Evolutionary conservation across 2,113 vertebrate species (phyloP).

Genomic region (Aspiorhynchus laticeps): DNA sequence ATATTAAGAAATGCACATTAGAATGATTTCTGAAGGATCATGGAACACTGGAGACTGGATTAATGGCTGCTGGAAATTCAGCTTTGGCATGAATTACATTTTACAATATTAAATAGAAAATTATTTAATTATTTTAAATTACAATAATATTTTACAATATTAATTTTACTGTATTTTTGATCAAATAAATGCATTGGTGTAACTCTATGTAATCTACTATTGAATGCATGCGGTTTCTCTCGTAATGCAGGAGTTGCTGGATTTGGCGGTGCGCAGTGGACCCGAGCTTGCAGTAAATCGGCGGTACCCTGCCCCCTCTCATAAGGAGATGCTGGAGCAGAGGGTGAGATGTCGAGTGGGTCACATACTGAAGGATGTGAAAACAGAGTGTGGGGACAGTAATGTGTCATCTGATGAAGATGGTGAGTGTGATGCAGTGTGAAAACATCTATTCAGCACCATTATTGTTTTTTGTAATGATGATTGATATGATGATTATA

Average conservation of each 20-base stretch:
- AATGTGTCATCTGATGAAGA: slow-evolving; percentile 93
- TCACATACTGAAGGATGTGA: slow-evolving; percentile 91
- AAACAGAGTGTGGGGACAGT: slow-evolving; percentile 91
- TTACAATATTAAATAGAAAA: neutral
- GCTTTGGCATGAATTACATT: neutral
- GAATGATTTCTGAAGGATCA: neutral
- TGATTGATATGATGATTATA: neutral
- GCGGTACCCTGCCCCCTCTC: slow-evolving; percentile 70
- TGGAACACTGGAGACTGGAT: neutral
- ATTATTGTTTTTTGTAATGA: neutral
- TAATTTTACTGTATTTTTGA: neutral
- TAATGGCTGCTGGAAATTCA: neutral
- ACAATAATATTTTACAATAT: too few species aligned
- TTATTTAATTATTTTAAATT: neutral
- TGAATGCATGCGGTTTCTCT: neutral
- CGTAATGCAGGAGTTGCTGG: slow-evolving; percentile 83
- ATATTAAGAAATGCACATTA: neutral
- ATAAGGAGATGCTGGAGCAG: slow-evolving; percentile 84
- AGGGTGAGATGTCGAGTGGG: slow-evolving; percentile 83
- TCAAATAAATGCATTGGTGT: neutral
- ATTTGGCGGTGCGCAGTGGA: slow-evolving; percentile 86
- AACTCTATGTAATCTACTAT: neutral
- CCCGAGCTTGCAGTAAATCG: slow-evolving; percentile 79
- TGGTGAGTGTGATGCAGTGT: slow-evolving; percentile 72
- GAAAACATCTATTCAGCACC: neutral